These are phyloP conservation scores for Pasiphila rectangulata DNA, from an alignment of 2,888 invertebrate species.

Conservation along the genomic window DNA sequence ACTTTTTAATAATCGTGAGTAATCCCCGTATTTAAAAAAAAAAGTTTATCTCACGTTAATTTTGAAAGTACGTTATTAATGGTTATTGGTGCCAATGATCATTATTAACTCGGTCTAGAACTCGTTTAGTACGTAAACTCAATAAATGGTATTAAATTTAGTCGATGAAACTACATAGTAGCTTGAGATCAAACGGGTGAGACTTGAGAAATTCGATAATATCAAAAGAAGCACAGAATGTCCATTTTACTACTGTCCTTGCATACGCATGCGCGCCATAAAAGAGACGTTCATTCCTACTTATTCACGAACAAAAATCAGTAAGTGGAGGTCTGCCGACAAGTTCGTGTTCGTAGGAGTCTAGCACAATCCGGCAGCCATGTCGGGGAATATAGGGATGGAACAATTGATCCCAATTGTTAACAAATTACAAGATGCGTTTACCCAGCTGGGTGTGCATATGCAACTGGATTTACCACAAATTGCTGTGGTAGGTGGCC, in stretches of 20 bases:
- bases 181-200: too few relatives aligned
- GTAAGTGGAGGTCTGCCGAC: conserved; percentile 72
- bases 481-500: conserved; percentile 99
- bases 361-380: conserved; percentile 72
- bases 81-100: too few relatives aligned
- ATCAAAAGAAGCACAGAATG: conserved; percentile 13
- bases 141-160: too few relatives aligned
- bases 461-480: conserved; percentile 99
- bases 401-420: conserved; percentile 99
- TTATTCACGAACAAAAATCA: conserved; percentile 78
- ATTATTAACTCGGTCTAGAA: too few relatives aligned
- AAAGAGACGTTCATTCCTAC: conserved; percentile 32
- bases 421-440: conserved; percentile 99
- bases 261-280: conserved; percentile 63
- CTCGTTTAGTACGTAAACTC: too few relatives aligned
- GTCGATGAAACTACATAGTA: too few relatives aligned
- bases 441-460: conserved; percentile 97
- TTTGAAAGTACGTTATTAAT: too few relatives aligned
- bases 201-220: conserved; percentile 16
- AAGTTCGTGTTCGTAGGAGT: conserved; percentile 69
- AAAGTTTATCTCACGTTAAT: too few relatives aligned
- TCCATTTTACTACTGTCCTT: conserved; percentile 33
- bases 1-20: too few relatives aligned
- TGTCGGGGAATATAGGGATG: conserved; percentile 92
- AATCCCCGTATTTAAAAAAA: too few relatives aligned